Percentiles rank a stretch among this genome's conserved stretches.
phyloP scores from a whole-genome alignment of 2,797 vertebrate species.

The Lagorchestes hirsutus region DNA sequence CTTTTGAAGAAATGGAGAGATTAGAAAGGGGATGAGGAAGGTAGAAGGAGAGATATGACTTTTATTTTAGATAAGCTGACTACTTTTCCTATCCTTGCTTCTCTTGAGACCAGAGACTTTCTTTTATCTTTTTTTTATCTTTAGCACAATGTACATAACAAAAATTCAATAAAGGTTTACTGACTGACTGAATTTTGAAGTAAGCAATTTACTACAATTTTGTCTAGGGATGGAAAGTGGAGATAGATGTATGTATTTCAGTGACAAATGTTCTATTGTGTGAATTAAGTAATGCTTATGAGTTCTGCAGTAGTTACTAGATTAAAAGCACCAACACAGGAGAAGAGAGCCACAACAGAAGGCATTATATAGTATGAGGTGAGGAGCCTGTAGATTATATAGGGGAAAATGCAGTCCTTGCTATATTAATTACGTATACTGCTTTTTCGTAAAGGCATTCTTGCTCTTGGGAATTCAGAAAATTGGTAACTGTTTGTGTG shows the following conservation, averaged over 20 bases:
- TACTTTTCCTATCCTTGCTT: not conserved
- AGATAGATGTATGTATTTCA: not conserved
- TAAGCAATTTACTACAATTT: not conserved
- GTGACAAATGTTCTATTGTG: slow-evolving; percentile 15
- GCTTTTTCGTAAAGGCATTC: not conserved
- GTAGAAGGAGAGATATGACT: not conserved
- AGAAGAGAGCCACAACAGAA: not conserved
- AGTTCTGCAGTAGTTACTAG: slow-evolving; percentile 45
- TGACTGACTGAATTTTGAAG: not conserved
- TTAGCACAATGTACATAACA: not conserved
- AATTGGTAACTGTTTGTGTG: not conserved
- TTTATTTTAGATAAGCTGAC: not conserved
- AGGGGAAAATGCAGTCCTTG: slow-evolving; percentile 32
- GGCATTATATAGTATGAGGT: slow-evolving; percentile 36
- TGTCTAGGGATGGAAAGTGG: not conserved
- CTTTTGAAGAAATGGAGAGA: not conserved
- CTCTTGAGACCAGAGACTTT: not conserved
- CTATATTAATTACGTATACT: slow-evolving; percentile 61
- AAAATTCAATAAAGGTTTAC: not conserved
- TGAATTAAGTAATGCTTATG: slow-evolving; percentile 60
- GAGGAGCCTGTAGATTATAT: slow-evolving; percentile 21
- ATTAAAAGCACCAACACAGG: slow-evolving; percentile 14
- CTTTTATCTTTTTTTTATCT: not conserved
- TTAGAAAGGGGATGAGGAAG: not conserved
- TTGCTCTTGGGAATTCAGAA: slow-evolving; percentile 20